phyloP scores from a whole-genome alignment of 2,888 invertebrate genomes.

The Acronicta psi region DNA sequence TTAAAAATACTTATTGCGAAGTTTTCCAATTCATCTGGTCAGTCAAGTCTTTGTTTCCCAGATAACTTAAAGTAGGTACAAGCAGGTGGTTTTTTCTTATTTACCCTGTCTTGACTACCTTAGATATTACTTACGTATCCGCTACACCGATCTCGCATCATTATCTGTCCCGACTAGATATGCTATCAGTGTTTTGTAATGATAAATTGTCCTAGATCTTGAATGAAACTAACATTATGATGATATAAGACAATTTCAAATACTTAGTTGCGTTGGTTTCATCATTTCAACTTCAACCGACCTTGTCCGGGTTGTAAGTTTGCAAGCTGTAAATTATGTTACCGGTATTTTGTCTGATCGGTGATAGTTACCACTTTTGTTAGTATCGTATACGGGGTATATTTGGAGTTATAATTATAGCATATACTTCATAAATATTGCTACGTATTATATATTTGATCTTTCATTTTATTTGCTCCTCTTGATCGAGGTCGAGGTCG shows the following conservation, averaged over 20 bases:
- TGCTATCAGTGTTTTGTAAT: slow-evolving; percentile 32
- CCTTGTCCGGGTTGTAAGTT: slow-evolving; percentile 40
- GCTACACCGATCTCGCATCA: slow-evolving; percentile 15
- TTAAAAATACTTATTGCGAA: slow-evolving; percentile 1
- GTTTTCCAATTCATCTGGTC: not conserved
- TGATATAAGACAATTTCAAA: slow-evolving; percentile 21
- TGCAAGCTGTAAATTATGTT: slow-evolving; percentile 38
- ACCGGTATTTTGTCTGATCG: slow-evolving; percentile 43
- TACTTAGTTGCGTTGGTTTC: slow-evolving; percentile 21
- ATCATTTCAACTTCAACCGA: slow-evolving; percentile 38
- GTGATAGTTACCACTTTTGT: slow-evolving; percentile 14
- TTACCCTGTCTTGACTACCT: not conserved
- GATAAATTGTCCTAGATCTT: slow-evolving; percentile 36
- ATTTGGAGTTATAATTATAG: slow-evolving; percentile 2
- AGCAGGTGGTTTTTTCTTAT: not conserved
- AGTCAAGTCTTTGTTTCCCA: slow-evolving; percentile 1
- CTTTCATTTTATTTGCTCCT: no score
- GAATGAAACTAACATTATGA: slow-evolving; percentile 28
- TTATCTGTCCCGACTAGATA: slow-evolving; percentile 44
- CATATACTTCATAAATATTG: not conserved
- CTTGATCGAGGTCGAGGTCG: no score
- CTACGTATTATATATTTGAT: no score
- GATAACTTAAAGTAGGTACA: not conserved
- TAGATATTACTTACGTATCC: slow-evolving; percentile 3
- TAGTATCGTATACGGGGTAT: slow-evolving; percentile 9